Conservation (phyloP, 2,888 invertebrate species). For the Apeira syringaria region DNA sequence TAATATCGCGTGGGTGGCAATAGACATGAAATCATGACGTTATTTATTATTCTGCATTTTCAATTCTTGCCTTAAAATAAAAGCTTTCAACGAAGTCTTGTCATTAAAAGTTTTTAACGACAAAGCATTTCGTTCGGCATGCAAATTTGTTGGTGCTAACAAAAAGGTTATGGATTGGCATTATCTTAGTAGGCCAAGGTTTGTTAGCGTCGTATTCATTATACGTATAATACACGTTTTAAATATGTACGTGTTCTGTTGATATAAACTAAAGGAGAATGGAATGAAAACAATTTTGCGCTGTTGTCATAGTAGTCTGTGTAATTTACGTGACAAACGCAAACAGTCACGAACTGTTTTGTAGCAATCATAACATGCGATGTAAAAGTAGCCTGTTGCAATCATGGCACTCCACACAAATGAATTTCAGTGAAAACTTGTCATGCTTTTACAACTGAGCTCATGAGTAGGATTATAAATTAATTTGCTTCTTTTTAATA, state of each 20-base stretch:
- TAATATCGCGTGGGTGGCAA: constrained; percentile 46
- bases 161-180: constrained; percentile 32
- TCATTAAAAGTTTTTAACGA: constrained; percentile 21
- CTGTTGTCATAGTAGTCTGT: constrained; percentile 17
- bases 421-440: constrained; percentile 22
- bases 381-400: constrained; percentile 32
- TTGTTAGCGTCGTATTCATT: constrained; percentile 10
- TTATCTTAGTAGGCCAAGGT: constrained; percentile 33
- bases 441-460: constrained; percentile 11
- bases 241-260: constrained; percentile 18
- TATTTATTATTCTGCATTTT: constrained; percentile 16
- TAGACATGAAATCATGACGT: constrained; percentile 17
- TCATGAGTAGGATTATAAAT: constrained; percentile 6
- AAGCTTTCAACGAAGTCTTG: too few species aligned
- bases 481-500: too few species aligned
- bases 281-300: constrained; percentile 23
- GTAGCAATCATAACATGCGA: constrained; percentile 27
- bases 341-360: constrained; percentile 26
- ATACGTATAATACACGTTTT: constrained; percentile 3
- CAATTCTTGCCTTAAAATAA: constrained; percentile 14
- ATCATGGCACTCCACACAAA: constrained; percentile 15
- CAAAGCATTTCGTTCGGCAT: constrained; percentile 24
- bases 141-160: constrained; percentile 29
- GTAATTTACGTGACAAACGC: constrained; percentile 23
- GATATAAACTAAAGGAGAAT: constrained; percentile 15